Base-by-base conservation (phyloP, 2,888 invertebrate species). In the Caenorhabditis drosophilae region DNA sequence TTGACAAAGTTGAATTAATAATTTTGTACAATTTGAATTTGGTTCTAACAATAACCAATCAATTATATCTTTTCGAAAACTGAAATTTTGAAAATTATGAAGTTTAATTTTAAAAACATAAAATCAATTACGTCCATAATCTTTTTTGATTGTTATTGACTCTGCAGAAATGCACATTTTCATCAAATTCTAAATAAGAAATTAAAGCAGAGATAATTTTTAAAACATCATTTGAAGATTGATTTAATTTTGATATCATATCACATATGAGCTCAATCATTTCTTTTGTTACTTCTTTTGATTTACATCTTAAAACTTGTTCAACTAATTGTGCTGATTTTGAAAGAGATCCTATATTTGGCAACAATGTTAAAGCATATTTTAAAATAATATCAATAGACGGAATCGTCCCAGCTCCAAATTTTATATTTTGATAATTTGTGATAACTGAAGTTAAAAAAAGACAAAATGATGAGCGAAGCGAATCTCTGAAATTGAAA, bases 11-110 rank as follows among this genome's bases (percentile, higher is more conserved):
- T 60, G 48, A n/a, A 31, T 34, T 18, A 60, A 22, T 27, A 60
- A 38, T 11, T 18, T 36, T 2, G 49, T 54, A 31, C 6, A 6
- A 31, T 31, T 31, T 31, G 31, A 31, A 41, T 16, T 42, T 12
- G 53, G 59, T 16, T 52, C 48, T 2, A 16, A 4, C 0, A 60
- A 34, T 6, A 60, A 31, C 60, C 60, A 60, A 20, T 60, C 52
- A 34, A 60, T 18, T 15, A 54, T 31, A 36, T 60, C 60, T 42
- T 60, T 60, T 34, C 60, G 53, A 9, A 60, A 41, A 15, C 53
- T 54, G 46, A 1, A 46, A 54, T 38, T 18, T 11, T n/a, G 15
- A 36, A 36, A 9, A 36, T 36, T 36, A n/a, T 4, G 11, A 9
- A 36, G n/a, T n/a, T 36, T 36, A 4, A 31, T 9, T 31, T 31